Evolutionary conservation across 1,140 invertebrate genomes (phyloP), one percentile per base, ranked within the genome.

Genomic region (Laupala kohalensis): DNA sequence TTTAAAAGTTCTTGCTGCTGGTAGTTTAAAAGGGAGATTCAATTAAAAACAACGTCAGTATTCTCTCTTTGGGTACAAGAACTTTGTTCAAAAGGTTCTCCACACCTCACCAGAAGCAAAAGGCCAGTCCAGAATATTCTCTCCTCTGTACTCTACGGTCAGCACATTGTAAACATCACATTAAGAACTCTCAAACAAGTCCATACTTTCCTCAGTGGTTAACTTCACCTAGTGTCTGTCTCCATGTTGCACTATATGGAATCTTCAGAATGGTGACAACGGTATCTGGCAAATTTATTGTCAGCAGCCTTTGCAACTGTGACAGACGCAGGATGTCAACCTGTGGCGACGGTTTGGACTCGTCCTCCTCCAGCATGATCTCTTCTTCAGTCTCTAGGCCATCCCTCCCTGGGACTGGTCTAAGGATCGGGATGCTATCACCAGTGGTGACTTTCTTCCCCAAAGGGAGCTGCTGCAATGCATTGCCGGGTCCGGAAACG

Each of bases 261-360:
- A 92, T 90, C 80, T 91, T 92, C 70, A 91, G 82, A 29, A 93
- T 88, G 75, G 90, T 91, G 12, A 92, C 86, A 74, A 87, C 86
- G 0, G 90, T 91, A 72, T 85, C 84, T 12, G 90, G 89, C 77
- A 92, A 81, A 78, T 88, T 87, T 15, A 87, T 84, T 1, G 88
- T 81, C 25, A 93, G 80, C 28, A 92, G 84, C 70, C 88, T 87
- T 76, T 92, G 89, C 5, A 93, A 80, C 67, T 89, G 89, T 5
- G 89, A 86, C 72, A 92, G 81, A 1, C 90, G 88, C 70, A 93
- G 81, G 77, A 92, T 91, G 76, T 92, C 90, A 72, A 92, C 89
- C 64, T 71, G 64, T 23, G 53, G 37, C 27, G 70, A 63, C 66
- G 63, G 37, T 19, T 24, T 53, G 24, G 62, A 67, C 15, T 29